Percentiles rank a stretch among this genome's conserved stretches.
Conservation (phyloP, 1,140 invertebrate species). For the Brachionus rubens region DNA sequence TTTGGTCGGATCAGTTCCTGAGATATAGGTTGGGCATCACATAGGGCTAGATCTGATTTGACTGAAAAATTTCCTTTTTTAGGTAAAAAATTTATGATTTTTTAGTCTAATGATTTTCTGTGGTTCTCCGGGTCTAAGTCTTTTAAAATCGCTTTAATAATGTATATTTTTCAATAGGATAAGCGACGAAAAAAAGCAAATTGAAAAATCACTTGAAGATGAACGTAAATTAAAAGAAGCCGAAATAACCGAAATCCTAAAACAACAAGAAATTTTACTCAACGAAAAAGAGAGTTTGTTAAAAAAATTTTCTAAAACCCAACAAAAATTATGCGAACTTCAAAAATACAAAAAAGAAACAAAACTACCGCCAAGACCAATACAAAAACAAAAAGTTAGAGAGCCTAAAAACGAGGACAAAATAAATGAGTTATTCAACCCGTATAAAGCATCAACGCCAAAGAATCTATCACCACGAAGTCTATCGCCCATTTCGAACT, state of each 20-base stretch:
- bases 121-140: no score
- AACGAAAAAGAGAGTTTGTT: constrained; percentile 48
- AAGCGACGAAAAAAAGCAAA: constrained; percentile 49
- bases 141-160: no score
- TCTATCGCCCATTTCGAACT: not conserved
- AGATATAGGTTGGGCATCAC: no score
- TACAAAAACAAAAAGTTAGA: no score
- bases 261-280: constrained; percentile 48
- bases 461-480: constrained; percentile 18
- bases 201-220: constrained; percentile 47
- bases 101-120: no score
- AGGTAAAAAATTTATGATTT: no score
- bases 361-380: not conserved
- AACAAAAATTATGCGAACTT: not conserved
- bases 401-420: not conserved
- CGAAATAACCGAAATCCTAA: constrained; percentile 48
- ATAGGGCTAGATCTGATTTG: no score
- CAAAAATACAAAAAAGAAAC: constrained; percentile 33
- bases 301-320: constrained; percentile 45
- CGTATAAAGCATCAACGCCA: constrained; percentile 2
- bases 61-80: no score
- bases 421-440: not conserved
- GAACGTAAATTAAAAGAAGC: constrained; percentile 48
- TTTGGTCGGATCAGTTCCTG: no score
- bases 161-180: no score